Evolutionary conservation across 2,888 invertebrate species (phyloP), one percentile per base, ranked within the genome.

Genomic region (Ectemnius cavifrons): DNA sequence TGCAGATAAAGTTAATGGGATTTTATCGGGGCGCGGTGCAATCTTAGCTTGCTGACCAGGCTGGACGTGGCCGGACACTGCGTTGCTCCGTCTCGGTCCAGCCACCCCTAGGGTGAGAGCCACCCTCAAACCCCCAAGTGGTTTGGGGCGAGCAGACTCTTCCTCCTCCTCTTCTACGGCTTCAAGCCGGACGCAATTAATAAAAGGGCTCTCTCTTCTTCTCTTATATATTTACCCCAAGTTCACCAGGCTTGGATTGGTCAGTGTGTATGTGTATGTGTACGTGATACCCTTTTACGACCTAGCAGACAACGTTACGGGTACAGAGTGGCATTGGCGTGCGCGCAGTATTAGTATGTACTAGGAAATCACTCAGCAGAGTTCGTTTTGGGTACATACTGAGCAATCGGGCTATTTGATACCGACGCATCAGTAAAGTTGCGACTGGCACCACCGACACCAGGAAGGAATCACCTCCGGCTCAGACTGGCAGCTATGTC

Each of bases 1-100:
- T 84, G 84, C 80, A 82, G 85, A 85, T 85, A 85, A 85, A 83
- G 81, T 80, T 85, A 85, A 85, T 83, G 82, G 86, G 85, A 85
- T 86, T 86, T 86, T 86, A 85, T 85, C 86, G 70, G 75, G 28
- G 66, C 69, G 70, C 76, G 68, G 65, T 73, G 80, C 79, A 82
- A 83, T 86, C 82, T 84, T 79, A 82, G 81, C 68, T 81, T 79
- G 85, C 83, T 86, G 87, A 85, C 85, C 78, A 79, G 67, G 79
- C 74, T 79, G 79, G 75, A 79, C 77, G 71, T 65, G 64, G 70
- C 27, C 28, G 65, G 64, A 20, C 66, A 62, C 52, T n/a, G 46
- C 46, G 18, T 16, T 18, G 61, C 46, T 13, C 11, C 16, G 46
- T 20, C 46, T 18, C 27, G 49, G 57, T 57, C 13, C 60, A 47